Base-by-base conservation (phyloP, 2,113 vertebrate genomes). In the Etia nguti region DNA sequence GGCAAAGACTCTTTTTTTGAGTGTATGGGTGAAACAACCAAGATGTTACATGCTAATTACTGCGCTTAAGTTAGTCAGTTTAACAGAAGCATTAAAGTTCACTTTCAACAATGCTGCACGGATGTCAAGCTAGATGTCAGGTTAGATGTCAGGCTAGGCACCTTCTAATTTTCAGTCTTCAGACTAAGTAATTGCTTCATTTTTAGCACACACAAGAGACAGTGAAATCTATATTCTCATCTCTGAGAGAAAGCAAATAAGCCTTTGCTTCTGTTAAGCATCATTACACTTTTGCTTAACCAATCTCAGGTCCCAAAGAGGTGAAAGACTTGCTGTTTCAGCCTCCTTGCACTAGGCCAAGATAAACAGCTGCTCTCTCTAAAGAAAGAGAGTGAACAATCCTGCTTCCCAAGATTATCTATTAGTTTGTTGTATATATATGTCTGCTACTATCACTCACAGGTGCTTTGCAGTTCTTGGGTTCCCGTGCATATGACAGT, bases 401-500 rank as follows among this genome's bases (percentile, higher is more conserved):
- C 16, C 24, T 50, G 10, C 29, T 52, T 77, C 18, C 10, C 16
- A 31, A 77, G 4, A 77, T 7, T 29, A 50, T 77, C 16, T 38
- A 12, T 65, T 38, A 65, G 60, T 65, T 65, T 65, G 31, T 65
- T 65, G 60, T 34, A 34, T 34, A 34, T 34, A 34, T 34, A 34
- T 34, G n/a, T 80, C 48, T 54, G 46, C 31, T 46, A 82, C 20
- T 1, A 75, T 88, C 46, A 93, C 98, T 97, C 96, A 99, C 98
- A 1, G 97, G 97, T 79, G 97, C 96, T 94, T 95, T 97, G 89
- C 97, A 96, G 95, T 97, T 98, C 92, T 97, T 97, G 79, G 98
- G 98, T 73, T 99, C 98, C 73, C 98, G 97, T 80, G 97, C 96
- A 22, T 99, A 99, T 0, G 98, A 99, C 84, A 99, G 97, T 88